Conservation (phyloP, 1,140 invertebrate species). For the Pollicipes pollicipes region DNA sequence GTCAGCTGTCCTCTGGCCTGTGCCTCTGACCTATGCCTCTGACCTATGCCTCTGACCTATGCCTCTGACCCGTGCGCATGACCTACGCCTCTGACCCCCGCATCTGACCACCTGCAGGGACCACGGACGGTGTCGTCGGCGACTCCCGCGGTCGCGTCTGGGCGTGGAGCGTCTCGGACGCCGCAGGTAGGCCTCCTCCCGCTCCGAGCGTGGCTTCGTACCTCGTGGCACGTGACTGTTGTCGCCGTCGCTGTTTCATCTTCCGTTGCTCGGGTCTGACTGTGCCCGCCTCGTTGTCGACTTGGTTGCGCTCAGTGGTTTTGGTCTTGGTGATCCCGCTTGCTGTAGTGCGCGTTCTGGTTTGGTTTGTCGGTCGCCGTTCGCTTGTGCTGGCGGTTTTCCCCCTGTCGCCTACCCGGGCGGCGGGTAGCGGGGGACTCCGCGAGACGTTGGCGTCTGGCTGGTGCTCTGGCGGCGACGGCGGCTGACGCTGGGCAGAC, state of each 20-base stretch:
- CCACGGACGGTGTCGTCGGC: constrained; percentile 79
- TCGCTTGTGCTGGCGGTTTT: not conserved
- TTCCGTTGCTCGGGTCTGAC: constrained; percentile 7
- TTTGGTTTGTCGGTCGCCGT: not conserved
- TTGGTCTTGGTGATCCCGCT: too few species aligned
- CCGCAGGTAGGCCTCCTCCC: constrained; percentile 60
- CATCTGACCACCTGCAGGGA: constrained; percentile 35
- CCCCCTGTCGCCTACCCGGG: not conserved
- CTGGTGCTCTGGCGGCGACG: too few species aligned
- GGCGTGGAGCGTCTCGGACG: constrained; percentile 88
- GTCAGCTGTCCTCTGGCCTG: too few species aligned
- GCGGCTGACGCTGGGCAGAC: constrained; percentile 8
- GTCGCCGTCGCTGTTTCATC: constrained; percentile 2
- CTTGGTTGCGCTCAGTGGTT: too few species aligned
- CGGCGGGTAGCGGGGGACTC: not conserved
- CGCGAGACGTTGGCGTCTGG: not conserved
- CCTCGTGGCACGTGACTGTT: not conserved
- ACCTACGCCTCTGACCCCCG: not conserved
- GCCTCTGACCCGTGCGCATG: too few species aligned
- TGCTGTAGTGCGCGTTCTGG: too few species aligned
- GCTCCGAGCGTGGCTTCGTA: not conserved
- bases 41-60: too few species aligned
- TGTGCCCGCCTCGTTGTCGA: too few species aligned
- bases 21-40: too few species aligned
- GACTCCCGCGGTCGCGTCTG: constrained; percentile 89